A percentile compares a stretch with the other conserved stretches of the same genome.
Evolutionary conservation across 2,888 invertebrate genomes (phyloP).

Genomic region (Rhagophthalmus giganteus): DNA sequence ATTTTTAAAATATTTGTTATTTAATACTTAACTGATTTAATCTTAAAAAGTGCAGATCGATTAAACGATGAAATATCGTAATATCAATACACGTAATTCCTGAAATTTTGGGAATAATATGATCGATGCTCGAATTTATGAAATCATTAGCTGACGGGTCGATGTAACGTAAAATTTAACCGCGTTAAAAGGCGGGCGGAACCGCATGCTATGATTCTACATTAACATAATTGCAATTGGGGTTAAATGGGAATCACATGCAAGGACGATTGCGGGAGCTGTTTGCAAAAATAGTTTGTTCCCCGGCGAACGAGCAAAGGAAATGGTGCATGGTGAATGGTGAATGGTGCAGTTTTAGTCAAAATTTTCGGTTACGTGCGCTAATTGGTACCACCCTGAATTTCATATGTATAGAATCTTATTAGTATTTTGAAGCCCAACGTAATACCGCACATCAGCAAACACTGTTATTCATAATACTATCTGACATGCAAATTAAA

Average conservation of each 20-base stretch:
- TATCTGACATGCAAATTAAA: constrained; percentile 56
- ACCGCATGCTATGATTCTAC: constrained; percentile 42
- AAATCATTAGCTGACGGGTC: constrained; percentile 23
- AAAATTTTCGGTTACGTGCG: constrained; percentile 26
- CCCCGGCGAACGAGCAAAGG: constrained; percentile 14
- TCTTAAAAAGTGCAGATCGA: no score
- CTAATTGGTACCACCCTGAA: constrained; percentile 48
- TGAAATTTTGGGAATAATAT: no score
- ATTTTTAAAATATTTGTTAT: no score
- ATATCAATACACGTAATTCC: no score
- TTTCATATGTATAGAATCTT: constrained; percentile 57
- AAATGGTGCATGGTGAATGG: constrained; percentile 17
- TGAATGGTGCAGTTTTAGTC: constrained; percentile 16
- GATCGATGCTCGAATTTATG: constrained; percentile 27
- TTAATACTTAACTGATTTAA: no score
- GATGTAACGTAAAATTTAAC: constrained; percentile 39
- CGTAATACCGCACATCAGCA: constrained; percentile 52
- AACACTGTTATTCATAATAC: constrained; percentile 53
- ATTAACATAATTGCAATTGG: constrained; percentile 44
- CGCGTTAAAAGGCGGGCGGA: constrained; percentile 37
- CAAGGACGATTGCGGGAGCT: constrained; percentile 29
- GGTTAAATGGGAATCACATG: constrained; percentile 36
- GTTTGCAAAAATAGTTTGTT: constrained; percentile 29
- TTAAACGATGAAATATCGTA: no score
- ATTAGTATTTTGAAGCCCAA: constrained; percentile 54